Percentiles rank a stretch among this genome's conserved stretches.
Evolutionary conservation across 92 coral and sea anemone genomes (phyloP).

Genomic region (Pocillopora meandrina): DNA sequence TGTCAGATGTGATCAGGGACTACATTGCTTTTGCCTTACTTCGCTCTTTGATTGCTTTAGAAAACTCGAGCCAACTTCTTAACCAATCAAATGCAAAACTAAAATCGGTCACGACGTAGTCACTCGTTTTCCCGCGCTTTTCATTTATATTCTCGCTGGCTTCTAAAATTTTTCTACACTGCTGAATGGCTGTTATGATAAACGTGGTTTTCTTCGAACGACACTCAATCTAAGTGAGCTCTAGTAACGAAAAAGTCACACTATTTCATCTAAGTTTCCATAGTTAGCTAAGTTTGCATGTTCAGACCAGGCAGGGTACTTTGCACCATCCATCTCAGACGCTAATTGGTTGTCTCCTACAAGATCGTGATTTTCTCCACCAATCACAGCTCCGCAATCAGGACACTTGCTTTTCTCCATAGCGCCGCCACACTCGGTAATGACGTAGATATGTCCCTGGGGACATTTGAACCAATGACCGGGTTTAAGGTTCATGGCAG

Average conservation of each 20-base stretch:
- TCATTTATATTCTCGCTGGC: fast-evolving
- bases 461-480: conserved; percentile 95
- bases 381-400: conserved; percentile 82
- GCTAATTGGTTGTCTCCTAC: too few relatives aligned
- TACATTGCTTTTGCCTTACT: too few relatives aligned
- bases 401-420: conserved; percentile 82
- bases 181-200: too few relatives aligned
- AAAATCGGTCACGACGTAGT: too few relatives aligned
- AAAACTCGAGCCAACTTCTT: too few relatives aligned
- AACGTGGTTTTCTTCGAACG: not conserved
- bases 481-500: too few relatives aligned
- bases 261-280: not conserved
- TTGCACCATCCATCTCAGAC: conserved; percentile 87
- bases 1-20: too few relatives aligned
- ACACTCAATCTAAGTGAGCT: not conserved
- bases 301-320: conserved; percentile 91
- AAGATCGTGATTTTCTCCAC: too few relatives aligned
- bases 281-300: conserved; percentile 92
- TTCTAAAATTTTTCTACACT: too few relatives aligned
- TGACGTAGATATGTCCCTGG: conserved; percentile 82
- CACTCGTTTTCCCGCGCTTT: too few relatives aligned
- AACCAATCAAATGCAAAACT: too few relatives aligned
- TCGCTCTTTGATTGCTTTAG: too few relatives aligned
- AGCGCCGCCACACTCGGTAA: conserved; percentile 91
- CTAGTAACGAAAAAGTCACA: not conserved